Percentiles rank a stretch among this genome's conserved stretches.
phyloP scores from a whole-genome alignment of 2,888 invertebrate species.

The Poecilus cupreus region DNA sequence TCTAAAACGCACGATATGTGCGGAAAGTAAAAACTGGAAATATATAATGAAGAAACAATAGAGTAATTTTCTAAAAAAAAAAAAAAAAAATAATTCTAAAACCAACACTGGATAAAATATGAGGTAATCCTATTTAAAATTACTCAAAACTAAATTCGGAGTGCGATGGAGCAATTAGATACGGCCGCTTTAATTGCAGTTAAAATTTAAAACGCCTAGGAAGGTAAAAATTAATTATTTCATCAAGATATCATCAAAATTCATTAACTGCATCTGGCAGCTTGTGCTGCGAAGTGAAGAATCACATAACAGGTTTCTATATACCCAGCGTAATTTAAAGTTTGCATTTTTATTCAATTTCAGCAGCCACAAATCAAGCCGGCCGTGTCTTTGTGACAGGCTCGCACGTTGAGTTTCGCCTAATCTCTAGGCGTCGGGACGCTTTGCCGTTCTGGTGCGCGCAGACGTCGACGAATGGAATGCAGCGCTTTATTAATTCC shows the following conservation, averaged over 20 bases:
- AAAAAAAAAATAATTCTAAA: not conserved
- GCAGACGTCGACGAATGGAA: constrained; percentile 26
- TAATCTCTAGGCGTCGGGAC: constrained; percentile 45
- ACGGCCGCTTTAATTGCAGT: not conserved
- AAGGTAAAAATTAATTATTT: constrained; percentile 16
- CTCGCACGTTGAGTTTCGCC: not conserved
- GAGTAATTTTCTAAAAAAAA: not conserved
- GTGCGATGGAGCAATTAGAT: not conserved
- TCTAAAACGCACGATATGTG: too few relatives aligned
- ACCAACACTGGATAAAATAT: constrained; percentile 1
- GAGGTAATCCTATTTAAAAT: not conserved
- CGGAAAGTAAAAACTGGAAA: too few relatives aligned
- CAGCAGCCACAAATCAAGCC: constrained; percentile 49
- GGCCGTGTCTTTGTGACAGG: constrained; percentile 26
- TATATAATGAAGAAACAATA: too few relatives aligned
- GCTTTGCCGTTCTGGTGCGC: not conserved
- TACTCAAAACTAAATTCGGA: not conserved
- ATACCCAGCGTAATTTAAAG: constrained; percentile 24
- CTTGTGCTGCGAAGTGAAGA: not conserved
- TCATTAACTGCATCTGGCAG: constrained; percentile 2
- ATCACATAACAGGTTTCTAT: constrained; percentile 1
- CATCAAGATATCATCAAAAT: constrained; percentile 4
- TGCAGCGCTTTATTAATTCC: constrained; percentile 57
- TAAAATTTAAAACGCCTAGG: constrained; percentile 6
- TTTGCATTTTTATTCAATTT: constrained; percentile 58